Percentiles rank a stretch among this genome's conserved stretches.
Conservation (phyloP, 2,113 vertebrate species). For the Nothoprocta pentlandii region DNA sequence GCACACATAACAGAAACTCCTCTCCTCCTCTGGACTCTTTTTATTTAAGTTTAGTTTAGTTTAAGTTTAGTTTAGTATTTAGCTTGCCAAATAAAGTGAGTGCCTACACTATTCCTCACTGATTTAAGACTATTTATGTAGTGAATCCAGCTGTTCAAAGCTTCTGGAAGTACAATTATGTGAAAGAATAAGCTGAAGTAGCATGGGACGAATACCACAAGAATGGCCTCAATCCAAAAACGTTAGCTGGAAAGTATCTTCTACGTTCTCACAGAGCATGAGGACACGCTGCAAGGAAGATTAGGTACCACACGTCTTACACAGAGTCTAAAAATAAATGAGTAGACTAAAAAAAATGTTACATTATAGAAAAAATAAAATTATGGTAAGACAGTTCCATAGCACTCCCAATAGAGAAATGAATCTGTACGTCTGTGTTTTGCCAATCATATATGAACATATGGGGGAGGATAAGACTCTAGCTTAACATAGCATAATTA, state of each 20-base stretch:
- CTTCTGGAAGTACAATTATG: not conserved
- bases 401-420: not conserved
- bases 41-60: not conserved
- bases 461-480: not conserved
- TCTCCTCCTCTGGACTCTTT: not conserved
- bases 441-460: not conserved
- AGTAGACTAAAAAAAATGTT: not conserved
- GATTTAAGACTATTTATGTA: not conserved
- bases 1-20: constrained; percentile 4
- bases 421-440: not conserved
- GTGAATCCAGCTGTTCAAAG: not conserved
- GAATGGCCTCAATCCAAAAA: not conserved
- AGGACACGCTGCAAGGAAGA: not conserved
- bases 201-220: not conserved
- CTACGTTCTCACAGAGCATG: no score
- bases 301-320: not conserved
- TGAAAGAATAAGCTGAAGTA: not conserved
- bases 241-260: no score
- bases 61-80: no score
- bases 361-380: not conserved
- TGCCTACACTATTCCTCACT: not conserved
- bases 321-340: not conserved
- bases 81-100: not conserved
- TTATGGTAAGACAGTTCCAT: not conserved
- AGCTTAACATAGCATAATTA: not conserved